Conservation (phyloP, 2,888 invertebrate species). For the Aspidiotus destructor region DNA sequence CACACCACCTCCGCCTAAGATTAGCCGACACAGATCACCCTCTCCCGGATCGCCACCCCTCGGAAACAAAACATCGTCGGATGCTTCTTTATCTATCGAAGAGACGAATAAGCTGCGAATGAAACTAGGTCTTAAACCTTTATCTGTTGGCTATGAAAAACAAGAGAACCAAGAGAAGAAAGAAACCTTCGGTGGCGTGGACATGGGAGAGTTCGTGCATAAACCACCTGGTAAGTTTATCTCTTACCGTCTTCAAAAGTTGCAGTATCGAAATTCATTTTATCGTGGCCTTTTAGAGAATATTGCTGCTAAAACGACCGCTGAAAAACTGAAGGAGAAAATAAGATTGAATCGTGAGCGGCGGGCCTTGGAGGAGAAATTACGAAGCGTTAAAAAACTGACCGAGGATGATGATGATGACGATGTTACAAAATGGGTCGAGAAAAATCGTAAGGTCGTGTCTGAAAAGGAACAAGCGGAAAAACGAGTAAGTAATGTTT, state of each 20-base stretch:
- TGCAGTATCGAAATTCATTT: neutral
- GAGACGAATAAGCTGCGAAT: slow-evolving; percentile 83
- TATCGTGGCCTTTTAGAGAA: slow-evolving; percentile 46
- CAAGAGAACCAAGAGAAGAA: slow-evolving; percentile 31
- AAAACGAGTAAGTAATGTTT: slow-evolving; percentile 53
- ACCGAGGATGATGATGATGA: slow-evolving; percentile 69
- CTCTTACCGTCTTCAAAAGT: slow-evolving; percentile 10
- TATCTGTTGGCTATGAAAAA: slow-evolving; percentile 52
- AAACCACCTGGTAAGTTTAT: slow-evolving; percentile 55
- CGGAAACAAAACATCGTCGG: slow-evolving; percentile 29
- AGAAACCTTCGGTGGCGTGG: slow-evolving; percentile 40
- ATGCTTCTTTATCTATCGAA: slow-evolving; percentile 57
- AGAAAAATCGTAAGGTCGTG: slow-evolving; percentile 63
- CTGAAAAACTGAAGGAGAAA: slow-evolving; percentile 72
- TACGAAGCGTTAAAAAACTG: slow-evolving; percentile 51
- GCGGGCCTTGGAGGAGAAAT: slow-evolving; percentile 60
- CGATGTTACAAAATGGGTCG: slow-evolving; percentile 70
- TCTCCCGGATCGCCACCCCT: slow-evolving; percentile 38
- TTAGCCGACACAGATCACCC: slow-evolving; percentile 38
- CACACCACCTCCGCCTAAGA: slow-evolving; percentile 42
- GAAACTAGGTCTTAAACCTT: slow-evolving; percentile 85
- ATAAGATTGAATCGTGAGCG: slow-evolving; percentile 69
- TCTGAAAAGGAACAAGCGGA: slow-evolving; percentile 75
- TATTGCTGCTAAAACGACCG: slow-evolving; percentile 58
- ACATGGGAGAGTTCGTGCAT: slow-evolving; percentile 64